Evolutionary conservation across 92 coral and sea anemone genomes (phyloP), one percentile per base, ranked within the genome.

Genomic region (Epizoanthus fatuus): DNA sequence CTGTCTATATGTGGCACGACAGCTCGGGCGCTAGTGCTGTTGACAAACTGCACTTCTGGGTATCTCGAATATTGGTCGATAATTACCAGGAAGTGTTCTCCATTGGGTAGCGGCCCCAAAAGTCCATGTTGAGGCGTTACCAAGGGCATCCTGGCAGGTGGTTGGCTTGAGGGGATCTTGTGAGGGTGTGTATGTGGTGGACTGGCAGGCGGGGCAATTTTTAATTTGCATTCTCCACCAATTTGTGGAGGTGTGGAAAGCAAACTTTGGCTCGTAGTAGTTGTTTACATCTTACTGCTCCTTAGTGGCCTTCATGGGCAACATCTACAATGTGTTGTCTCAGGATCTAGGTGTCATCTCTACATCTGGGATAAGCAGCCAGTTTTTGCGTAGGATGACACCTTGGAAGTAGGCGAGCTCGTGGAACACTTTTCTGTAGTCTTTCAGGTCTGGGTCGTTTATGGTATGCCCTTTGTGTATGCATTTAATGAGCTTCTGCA

Each of bases 321-420:
- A 74, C 63, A 49, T 68, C 87, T 7, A 69, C 75, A 3, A 82
- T 40, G 25, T 69, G 69, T 20, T 82, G 79, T 38, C 80, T 59
- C 17, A 69, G 4, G 45, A 13, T 69, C 32, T 10, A 4, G 79
- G 59, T 25, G 56, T 14, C 54, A 71, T 15, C 39, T 71, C 87
- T 14, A 69, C 62, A 22, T 83, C 25, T 70, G n/a, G 60, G 51
- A 69, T 69, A 15, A 71, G 80, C 19, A 83, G 15, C 32, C 59
- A 15, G 1, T 83, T 69, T 5, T 57, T 78, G n/a, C 79, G 39
- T 44, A 82, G 37, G 63, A 68, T 66, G 53, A 81, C 68, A 3
- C 49, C 57, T 22, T 71, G 63, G 66, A 59, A 20, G 70, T 70
- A 75, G 8, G 80, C 55, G 9, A 80, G 70, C 54, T 83, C 71